Conservation (phyloP, 2,888 invertebrate genomes). For the Caenorhabditis sp. region DNA sequence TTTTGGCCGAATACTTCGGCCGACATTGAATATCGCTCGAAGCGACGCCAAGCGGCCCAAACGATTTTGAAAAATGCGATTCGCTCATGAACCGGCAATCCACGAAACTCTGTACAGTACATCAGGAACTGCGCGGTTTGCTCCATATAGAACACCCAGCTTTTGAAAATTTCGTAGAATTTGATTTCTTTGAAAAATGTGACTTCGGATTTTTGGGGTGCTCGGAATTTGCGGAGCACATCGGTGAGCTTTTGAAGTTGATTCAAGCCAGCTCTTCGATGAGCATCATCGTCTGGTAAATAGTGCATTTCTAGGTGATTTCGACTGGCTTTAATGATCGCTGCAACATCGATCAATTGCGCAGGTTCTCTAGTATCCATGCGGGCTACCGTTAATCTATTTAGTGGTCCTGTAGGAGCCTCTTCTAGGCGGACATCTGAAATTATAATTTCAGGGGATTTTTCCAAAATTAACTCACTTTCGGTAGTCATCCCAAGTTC, state of each 20-base stretch:
- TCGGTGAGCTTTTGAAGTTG: constrained; percentile 23
- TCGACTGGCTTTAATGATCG: constrained; percentile 13
- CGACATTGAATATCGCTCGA: constrained; percentile 32
- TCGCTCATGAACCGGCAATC: constrained; percentile 25
- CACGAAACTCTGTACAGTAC: constrained; percentile 22
- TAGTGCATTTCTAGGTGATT: constrained; percentile 9
- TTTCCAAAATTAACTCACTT: constrained; percentile 6
- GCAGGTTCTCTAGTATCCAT: constrained; percentile 6
- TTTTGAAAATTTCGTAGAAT: constrained; percentile 17
- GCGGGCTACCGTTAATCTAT: not conserved
- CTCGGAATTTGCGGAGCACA: not conserved
- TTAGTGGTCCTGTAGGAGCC: not conserved
- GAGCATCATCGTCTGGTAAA: constrained; percentile 11
- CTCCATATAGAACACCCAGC: constrained; percentile 23
- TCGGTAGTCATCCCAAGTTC: constrained; percentile 30
- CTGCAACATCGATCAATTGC: constrained; percentile 14
- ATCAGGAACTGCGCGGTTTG: constrained; percentile 32
- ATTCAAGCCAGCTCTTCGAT: constrained; percentile 2
- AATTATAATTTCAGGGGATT: too few species aligned
- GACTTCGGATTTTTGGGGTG: not conserved
- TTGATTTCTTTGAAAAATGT: constrained; percentile 15
- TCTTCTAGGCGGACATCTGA: constrained; percentile 10
- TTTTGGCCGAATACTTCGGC: constrained; percentile 31
- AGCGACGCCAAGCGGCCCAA: constrained; percentile 36
- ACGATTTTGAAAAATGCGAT: constrained; percentile 39